Evolutionary conservation across 2,797 vertebrate species (phyloP).

Genomic region (Anguilla anguilla): DNA sequence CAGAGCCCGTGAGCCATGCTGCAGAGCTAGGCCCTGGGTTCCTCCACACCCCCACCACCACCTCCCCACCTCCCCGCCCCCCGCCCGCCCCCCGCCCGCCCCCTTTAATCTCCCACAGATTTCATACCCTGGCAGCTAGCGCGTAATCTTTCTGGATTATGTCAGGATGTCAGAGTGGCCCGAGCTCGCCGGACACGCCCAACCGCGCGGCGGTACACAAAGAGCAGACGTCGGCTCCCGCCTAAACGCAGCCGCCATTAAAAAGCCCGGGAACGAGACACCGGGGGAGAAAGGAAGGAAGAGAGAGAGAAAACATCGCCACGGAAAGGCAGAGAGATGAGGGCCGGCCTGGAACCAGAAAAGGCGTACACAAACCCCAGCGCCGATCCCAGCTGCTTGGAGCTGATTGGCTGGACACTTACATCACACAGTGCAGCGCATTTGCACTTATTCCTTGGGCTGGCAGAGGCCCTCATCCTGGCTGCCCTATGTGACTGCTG

Average conservation of each 20-base stretch:
- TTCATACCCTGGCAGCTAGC: background rate
- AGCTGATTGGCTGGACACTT: background rate
- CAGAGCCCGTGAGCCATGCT: background rate
- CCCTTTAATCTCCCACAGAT: slow-evolving; percentile 11
- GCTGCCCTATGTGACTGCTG: background rate
- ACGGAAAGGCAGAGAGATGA: background rate
- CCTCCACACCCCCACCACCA: background rate
- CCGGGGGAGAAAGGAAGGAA: too few relatives aligned
- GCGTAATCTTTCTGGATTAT: slow-evolving; percentile 24
- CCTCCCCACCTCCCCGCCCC: background rate
- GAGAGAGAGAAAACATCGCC: too few relatives aligned
- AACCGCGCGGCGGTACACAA: background rate
- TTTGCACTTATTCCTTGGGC: background rate
- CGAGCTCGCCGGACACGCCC: background rate
- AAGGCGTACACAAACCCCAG: background rate
- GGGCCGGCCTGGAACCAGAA: background rate
- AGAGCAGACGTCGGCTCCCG: slow-evolving; percentile 3
- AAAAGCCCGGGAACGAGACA: background rate
- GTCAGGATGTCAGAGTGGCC: background rate
- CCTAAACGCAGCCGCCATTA: background rate
- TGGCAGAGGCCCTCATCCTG: background rate
- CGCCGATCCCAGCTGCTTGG: background rate
- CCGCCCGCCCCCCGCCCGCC: background rate
- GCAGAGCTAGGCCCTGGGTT: background rate
- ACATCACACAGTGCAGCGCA: background rate